Percentiles rank a stretch among this genome's conserved stretches.
Evolutionary conservation across 2,113 vertebrate genomes (phyloP).

Genomic region (Dendrocopos noguchii): DNA sequence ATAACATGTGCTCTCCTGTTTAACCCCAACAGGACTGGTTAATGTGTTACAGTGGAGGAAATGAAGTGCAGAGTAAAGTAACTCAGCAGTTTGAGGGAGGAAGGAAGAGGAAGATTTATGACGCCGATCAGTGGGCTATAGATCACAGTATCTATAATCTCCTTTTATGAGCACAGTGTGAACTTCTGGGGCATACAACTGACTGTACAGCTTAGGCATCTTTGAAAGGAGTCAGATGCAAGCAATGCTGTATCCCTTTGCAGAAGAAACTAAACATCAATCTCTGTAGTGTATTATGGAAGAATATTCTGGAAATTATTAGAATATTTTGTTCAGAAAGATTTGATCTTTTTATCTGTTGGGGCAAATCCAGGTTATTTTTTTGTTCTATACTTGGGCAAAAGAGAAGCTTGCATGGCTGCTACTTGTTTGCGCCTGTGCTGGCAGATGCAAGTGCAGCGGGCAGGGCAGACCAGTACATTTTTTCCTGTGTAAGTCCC

Average conservation of each 20-base stretch:
- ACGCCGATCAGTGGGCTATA: neutral
- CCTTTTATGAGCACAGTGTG: neutral
- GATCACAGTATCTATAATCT: neutral
- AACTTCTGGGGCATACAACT: neutral
- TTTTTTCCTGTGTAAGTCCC: neutral
- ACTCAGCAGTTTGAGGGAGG: neutral
- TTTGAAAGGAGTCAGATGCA: neutral
- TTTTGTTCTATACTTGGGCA: neutral
- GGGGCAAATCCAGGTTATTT: neutral
- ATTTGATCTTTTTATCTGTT: neutral
- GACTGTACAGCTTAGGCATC: neutral
- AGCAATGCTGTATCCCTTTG: neutral
- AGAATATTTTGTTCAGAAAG: neutral
- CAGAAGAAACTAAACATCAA: neutral
- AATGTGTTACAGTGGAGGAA: neutral
- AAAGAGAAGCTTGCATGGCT: neutral
- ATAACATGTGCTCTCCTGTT: neutral
- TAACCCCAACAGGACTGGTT: neutral
- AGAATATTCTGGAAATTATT: neutral
- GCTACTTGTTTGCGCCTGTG: neutral
- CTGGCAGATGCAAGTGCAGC: neutral
- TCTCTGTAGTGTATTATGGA: neutral
- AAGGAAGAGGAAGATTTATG: neutral
- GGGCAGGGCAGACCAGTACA: rapidly evolving
- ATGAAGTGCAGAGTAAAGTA: neutral